Evolutionary conservation across 2,888 invertebrate species (phyloP).

Genomic region (Nymphalis polychloros): DNA sequence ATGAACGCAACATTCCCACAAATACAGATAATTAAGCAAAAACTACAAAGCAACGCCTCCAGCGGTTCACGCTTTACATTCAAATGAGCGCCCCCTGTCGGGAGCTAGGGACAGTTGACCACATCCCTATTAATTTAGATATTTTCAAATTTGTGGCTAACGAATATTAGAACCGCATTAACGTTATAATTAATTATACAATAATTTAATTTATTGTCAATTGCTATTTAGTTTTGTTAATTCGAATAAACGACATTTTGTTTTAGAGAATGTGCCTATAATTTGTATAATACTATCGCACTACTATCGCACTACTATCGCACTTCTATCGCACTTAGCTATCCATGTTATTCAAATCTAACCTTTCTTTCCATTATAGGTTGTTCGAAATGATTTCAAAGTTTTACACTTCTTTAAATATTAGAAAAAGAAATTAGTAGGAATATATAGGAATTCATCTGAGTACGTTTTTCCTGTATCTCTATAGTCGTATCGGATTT

Average conservation of each 20-base stretch:
- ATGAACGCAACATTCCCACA: constrained; percentile 65
- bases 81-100: constrained; percentile 69
- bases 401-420: too few species aligned
- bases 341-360: too few species aligned
- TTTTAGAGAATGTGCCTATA: not conserved
- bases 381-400: too few species aligned
- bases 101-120: constrained; percentile 53
- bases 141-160: constrained; percentile 10
- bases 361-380: too few species aligned
- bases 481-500: too few species aligned
- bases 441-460: too few species aligned
- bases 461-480: too few species aligned
- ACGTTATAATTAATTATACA: constrained; percentile 14
- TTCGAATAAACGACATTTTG: constrained; percentile 3
- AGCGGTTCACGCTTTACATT: constrained; percentile 67
- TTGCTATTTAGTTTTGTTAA: constrained; percentile 8
- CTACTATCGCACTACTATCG: too few species aligned
- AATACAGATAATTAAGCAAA: constrained; percentile 73
- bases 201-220: constrained; percentile 26
- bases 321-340: too few species aligned
- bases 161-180: constrained; percentile 11
- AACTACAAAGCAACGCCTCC: constrained; percentile 70
- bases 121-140: constrained; percentile 45
- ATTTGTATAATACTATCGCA: too few species aligned
- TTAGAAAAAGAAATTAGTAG: too few species aligned